Conservation (phyloP, 2,888 invertebrate species). For the Gymnoscelis rufifasciata region DNA sequence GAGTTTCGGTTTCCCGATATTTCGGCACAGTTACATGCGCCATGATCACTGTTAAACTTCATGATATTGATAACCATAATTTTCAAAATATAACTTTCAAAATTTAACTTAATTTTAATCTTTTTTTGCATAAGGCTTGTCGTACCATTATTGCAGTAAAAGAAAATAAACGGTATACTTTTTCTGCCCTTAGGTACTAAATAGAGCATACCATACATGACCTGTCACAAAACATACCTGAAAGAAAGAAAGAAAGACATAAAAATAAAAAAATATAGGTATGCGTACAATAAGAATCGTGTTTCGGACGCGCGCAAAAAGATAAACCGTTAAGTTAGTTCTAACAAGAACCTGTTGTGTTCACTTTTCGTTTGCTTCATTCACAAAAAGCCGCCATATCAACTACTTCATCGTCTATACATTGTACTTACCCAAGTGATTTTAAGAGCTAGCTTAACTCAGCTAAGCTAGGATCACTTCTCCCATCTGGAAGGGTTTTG, state of each 20-base stretch:
- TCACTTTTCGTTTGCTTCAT: slow-evolving; percentile 55
- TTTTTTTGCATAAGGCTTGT: background rate
- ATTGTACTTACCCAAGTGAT: too few relatives aligned
- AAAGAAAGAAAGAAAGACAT: slow-evolving; percentile 13
- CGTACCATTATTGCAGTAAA: too few relatives aligned
- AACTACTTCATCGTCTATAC: slow-evolving; percentile 34
- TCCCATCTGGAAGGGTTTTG: too few relatives aligned
- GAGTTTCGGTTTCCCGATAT: too few relatives aligned
- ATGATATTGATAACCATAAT: too few relatives aligned
- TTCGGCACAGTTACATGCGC: too few relatives aligned
- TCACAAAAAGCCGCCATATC: slow-evolving; percentile 60
- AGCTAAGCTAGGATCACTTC: too few relatives aligned
- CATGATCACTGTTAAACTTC: too few relatives aligned
- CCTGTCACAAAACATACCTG: slow-evolving; percentile 20
- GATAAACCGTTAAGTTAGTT: slow-evolving; percentile 68
- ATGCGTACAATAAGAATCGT: slow-evolving; percentile 21
- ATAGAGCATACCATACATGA: slow-evolving; percentile 6
- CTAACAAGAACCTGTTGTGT: slow-evolving; percentile 65
- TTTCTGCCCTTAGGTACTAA: background rate
- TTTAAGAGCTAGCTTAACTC: too few relatives aligned
- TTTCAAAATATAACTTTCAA: too few relatives aligned
- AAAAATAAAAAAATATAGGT: slow-evolving; percentile 1
- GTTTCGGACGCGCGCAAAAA: slow-evolving; percentile 22
- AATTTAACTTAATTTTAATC: too few relatives aligned
- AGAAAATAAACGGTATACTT: background rate